phyloP scores from a whole-genome alignment of 2,888 invertebrate genomes.

The Drosophila testacea region DNA sequence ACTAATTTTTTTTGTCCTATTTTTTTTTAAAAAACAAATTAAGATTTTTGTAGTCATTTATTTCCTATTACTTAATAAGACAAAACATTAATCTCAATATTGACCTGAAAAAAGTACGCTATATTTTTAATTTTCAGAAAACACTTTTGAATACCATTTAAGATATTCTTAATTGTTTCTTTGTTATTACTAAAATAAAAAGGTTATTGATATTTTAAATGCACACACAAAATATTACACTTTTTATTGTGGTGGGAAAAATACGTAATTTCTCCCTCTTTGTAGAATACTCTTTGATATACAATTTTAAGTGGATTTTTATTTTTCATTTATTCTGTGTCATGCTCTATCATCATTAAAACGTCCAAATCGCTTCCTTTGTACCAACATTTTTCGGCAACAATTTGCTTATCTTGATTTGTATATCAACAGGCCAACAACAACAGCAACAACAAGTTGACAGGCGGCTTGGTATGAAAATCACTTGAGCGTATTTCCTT shows the following conservation, averaged over 20 bases:
- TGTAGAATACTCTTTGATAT: slow-evolving; percentile 17
- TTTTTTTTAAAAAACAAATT: too few species aligned
- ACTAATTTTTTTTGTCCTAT: too few species aligned
- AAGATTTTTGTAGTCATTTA: too few species aligned
- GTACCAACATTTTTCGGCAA: slow-evolving; percentile 71
- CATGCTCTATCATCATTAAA: slow-evolving; percentile 81
- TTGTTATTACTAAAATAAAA: not conserved
- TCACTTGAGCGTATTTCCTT: slow-evolving; percentile 82
- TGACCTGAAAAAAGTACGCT: too few species aligned
- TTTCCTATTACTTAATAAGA: too few species aligned
- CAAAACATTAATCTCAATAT: too few species aligned
- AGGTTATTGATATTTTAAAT: slow-evolving; percentile 1
- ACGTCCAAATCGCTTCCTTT: slow-evolving; percentile 79
- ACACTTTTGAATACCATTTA: too few species aligned
- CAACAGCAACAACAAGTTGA: slow-evolving; percentile 37
- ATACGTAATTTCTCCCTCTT: not conserved
- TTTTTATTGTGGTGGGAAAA: slow-evolving; percentile 11
- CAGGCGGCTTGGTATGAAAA: slow-evolving; percentile 61
- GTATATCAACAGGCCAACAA: slow-evolving; percentile 61
- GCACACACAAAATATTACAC: not conserved
- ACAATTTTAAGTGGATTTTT: slow-evolving; percentile 63
- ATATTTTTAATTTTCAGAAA: too few species aligned
- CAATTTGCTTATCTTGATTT: slow-evolving; percentile 80
- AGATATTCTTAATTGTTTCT: too few species aligned
- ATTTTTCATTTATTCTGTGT: slow-evolving; percentile 74